Evolutionary conservation across 2,113 vertebrate species (phyloP).

Genomic region (Hippocampus comes): DNA sequence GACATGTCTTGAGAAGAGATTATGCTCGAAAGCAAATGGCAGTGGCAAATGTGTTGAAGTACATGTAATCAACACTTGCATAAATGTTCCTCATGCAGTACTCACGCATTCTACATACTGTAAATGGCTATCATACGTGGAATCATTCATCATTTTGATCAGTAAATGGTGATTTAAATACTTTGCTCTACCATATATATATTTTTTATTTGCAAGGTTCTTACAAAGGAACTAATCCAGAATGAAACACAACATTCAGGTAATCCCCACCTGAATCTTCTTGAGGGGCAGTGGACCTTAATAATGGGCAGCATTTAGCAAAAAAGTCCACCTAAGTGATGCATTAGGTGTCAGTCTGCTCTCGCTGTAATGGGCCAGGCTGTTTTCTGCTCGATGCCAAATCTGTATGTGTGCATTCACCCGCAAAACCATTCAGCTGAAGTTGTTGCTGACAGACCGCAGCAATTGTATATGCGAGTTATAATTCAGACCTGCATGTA

Average conservation of each 20-base stretch:
- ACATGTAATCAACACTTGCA: too few relatives aligned
- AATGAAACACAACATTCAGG: slow-evolving; percentile 13
- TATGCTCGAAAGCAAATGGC: too few relatives aligned
- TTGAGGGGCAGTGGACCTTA: slow-evolving; percentile 6
- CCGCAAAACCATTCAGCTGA: slow-evolving; percentile 17
- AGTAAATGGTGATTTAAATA: not conserved
- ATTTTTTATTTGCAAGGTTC: slow-evolving; percentile 14
- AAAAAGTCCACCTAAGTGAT: slow-evolving; percentile 23
- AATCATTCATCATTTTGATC: not conserved
- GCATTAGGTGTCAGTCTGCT: slow-evolving; percentile 39
- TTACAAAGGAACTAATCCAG: slow-evolving; percentile 17
- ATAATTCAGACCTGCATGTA: slow-evolving; percentile 16
- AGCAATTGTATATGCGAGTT: slow-evolving; percentile 19
- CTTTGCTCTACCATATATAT: slow-evolving; percentile 5
- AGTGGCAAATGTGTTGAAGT: too few relatives aligned
- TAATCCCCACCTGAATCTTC: slow-evolving; percentile 19
- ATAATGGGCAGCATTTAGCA: slow-evolving; percentile 19
- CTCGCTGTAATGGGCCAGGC: slow-evolving; percentile 32
- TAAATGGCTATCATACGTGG: not conserved
- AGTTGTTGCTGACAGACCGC: slow-evolving; percentile 17
- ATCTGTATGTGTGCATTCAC: slow-evolving; percentile 32
- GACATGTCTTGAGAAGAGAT: not conserved
- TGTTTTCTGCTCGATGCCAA: slow-evolving; percentile 42
- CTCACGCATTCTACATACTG: too few relatives aligned
- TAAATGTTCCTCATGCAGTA: too few relatives aligned